Evolutionary conservation across 2,113 vertebrate genomes (phyloP).

Genomic region (Procapra przewalskii): DNA sequence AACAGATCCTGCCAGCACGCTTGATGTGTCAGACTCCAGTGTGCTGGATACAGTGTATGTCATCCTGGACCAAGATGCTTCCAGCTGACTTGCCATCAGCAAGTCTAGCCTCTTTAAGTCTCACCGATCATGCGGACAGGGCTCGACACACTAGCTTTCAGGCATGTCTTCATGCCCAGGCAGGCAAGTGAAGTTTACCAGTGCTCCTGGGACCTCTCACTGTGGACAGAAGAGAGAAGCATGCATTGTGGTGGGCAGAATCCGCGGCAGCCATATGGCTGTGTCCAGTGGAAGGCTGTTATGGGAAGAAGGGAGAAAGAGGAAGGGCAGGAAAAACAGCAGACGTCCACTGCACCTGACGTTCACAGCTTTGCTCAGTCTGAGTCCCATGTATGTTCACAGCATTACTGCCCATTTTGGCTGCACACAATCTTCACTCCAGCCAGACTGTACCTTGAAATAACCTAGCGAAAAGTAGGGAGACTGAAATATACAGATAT

Average conservation of each 20-base stretch:
- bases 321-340: not conserved
- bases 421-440: not conserved
- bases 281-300: not conserved
- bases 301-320: not conserved
- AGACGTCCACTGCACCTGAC: not conserved
- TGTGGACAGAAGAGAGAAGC: not conserved
- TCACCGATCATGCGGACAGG: too few species aligned
- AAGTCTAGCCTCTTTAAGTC: not conserved
- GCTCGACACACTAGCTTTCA: not conserved
- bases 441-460: not conserved
- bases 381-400: rapidly evolving
- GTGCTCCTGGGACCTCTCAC: not conserved
- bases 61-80: not conserved
- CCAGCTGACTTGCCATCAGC: not conserved
- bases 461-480: not conserved
- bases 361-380: not conserved
- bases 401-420: not conserved
- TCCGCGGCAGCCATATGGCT: rapidly evolving
- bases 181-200: not conserved
- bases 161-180: not conserved
- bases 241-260: not conserved
- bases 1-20: not conserved
- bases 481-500: not conserved
- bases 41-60: not conserved
- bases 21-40: not conserved